These are phyloP conservation scores for Lithobates pipiens DNA, from an alignment of 2,797 vertebrate species.

Conservation along the genomic window DNA sequence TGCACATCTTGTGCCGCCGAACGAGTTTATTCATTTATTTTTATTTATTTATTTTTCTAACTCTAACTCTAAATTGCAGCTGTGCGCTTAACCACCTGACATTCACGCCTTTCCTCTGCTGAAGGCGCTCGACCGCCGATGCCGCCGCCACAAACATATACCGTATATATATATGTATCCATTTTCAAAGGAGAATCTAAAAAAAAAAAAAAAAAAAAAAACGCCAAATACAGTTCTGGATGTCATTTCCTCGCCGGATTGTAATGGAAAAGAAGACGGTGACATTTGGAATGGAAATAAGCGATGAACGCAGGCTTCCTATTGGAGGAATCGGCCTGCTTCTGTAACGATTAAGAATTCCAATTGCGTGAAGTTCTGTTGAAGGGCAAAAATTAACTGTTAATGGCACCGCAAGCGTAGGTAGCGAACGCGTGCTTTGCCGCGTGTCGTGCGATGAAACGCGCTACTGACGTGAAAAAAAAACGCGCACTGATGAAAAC, in stretches of 20 bases:
- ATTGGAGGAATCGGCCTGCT: too few species aligned
- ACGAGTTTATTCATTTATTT: not conserved
- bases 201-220: not conserved
- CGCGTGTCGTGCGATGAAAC: too few species aligned
- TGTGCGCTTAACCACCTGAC: conserved; percentile 6
- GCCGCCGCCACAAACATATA: conserved; percentile 10
- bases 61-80: not conserved
- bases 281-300: not conserved
- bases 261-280: not conserved
- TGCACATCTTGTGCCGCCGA: conserved; percentile 23
- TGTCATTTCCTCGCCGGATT: not conserved
- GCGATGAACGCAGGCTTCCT: too few species aligned
- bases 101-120: not conserved
- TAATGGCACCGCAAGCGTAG: too few species aligned
- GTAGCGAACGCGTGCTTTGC: too few species aligned
- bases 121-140: not conserved
- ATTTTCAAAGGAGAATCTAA: conserved; percentile 5
- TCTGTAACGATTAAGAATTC: too few species aligned
- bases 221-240: not conserved
- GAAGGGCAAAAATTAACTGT: too few species aligned
- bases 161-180: conserved; percentile 13
- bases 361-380: too few species aligned
- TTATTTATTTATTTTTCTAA: not conserved
- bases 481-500: too few species aligned
- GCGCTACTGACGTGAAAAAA: too few species aligned